Evolutionary conservation across 1,140 invertebrate genomes (phyloP), one percentile per base, ranked within the genome.

Genomic region (Cydia fagiglandana): DNA sequence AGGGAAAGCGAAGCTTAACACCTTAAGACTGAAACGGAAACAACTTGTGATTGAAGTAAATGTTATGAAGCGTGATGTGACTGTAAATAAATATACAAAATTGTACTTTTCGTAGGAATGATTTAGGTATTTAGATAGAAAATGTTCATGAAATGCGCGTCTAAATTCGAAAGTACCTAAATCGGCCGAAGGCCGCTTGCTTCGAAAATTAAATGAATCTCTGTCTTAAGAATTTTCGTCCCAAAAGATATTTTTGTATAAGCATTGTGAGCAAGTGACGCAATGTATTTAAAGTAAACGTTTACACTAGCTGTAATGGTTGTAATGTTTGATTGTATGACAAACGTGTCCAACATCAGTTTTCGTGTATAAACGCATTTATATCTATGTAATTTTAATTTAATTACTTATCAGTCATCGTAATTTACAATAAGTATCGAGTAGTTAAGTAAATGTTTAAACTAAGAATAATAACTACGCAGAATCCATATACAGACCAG

Each of bases 201-300:
- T 61, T 24, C 9, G 20, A 24, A 24, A 61, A 10, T 77, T 73
- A 41, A 30, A 80, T 80, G 70, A 78, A 79, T 73, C 5, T 76
- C 75, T 66, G 75, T 78, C 73, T 78, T 76, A 76, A 73, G 74
- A 78, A 74, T 77, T 80, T 84, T 85, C 79, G 82, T 84, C 83
- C 85, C 82, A 84, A 88, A 90, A 89, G 86, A 90, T 92, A 92
- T 91, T 92, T 92, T 91, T 92, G 88, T 92, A 92, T 85, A 92
- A 84, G 84, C 88, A 90, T 91, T 91, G 83, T 86, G 79, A 84
- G 82, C 83, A 79, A 83, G 83, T 84, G 85, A 79, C 83, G 85
- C 83, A 84, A 85, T 85, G 81, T 83, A 80, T 82, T 84, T 84
- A 85, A 77, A 86, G 80, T 86, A 81, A 74, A 74, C 50, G 75